phyloP scores from a whole-genome alignment of 2,113 vertebrate genomes.

The Etheostoma spectabile region DNA sequence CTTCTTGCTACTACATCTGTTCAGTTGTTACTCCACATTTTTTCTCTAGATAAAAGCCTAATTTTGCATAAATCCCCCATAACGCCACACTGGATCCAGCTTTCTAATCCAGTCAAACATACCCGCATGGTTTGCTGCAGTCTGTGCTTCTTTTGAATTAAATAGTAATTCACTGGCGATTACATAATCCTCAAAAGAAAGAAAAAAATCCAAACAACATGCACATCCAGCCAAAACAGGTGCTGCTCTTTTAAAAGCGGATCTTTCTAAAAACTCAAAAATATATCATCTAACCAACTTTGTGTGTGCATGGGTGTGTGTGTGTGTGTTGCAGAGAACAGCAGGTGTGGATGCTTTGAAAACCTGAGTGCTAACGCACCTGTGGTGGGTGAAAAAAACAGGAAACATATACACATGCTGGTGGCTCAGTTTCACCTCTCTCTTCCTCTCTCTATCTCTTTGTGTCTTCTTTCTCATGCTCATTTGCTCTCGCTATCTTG shows the following conservation, averaged over 20 bases:
- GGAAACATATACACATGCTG: slow-evolving; percentile 11
- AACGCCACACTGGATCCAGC: not conserved
- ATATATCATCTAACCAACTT: not conserved
- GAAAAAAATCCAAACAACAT: not conserved
- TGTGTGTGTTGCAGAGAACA: slow-evolving; percentile 18
- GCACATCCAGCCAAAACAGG: slow-evolving; percentile 2
- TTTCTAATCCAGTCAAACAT: slow-evolving; percentile 1
- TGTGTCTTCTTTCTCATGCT: slow-evolving; percentile 29
- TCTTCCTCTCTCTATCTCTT: slow-evolving; percentile 12
- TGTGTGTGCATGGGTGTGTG: slow-evolving; percentile 15
- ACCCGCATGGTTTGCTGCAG: slow-evolving; percentile 21
- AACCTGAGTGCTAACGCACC: slow-evolving; percentile 40
- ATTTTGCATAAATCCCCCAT: slow-evolving; percentile 10
- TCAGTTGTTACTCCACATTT: not conserved
- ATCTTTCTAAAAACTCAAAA: slow-evolving; percentile 1
- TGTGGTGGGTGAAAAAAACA: slow-evolving; percentile 16
- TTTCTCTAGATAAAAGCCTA: not conserved
- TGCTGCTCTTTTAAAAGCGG: not conserved
- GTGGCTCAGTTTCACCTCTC: slow-evolving; percentile 22
- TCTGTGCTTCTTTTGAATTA: slow-evolving; percentile 14
- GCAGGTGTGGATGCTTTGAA: slow-evolving; percentile 45
- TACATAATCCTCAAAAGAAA: slow-evolving; percentile 19
- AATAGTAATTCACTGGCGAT: not conserved
- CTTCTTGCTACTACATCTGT: not conserved
- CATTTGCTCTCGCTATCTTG: slow-evolving; percentile 53